Conservation (phyloP, 2,113 vertebrate species). For the Engystomops pustulosus region DNA sequence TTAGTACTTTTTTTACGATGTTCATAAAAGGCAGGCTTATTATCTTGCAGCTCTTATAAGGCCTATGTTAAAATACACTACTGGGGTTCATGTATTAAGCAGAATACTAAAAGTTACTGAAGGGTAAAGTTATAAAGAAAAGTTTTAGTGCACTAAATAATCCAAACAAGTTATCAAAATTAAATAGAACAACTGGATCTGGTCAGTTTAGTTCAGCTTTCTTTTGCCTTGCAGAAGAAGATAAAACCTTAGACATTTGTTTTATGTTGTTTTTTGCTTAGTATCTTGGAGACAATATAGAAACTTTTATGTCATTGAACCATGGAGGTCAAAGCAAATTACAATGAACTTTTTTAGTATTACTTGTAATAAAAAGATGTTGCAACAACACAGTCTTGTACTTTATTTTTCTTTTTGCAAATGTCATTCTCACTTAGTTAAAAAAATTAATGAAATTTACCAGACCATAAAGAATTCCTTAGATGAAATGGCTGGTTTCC, state of each 20-base stretch:
- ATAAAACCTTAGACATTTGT: not conserved
- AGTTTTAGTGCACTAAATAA: not conserved
- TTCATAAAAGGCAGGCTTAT: constrained; percentile 41
- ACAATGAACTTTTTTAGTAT: constrained; percentile 38
- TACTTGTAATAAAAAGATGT: constrained; percentile 59
- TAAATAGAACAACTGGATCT: constrained; percentile 12
- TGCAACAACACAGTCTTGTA: constrained; percentile 59
- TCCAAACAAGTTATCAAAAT: constrained; percentile 12
- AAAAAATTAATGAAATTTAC: constrained; percentile 76
- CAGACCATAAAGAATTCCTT: constrained; percentile 73
- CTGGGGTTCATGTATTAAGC: constrained; percentile 33
- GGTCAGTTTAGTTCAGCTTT: not conserved
- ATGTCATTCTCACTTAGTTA: constrained; percentile 73
- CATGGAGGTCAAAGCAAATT: constrained; percentile 45
- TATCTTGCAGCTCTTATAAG: constrained; percentile 26
- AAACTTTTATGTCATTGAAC: constrained; percentile 54
- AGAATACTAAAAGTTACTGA: constrained; percentile 34
- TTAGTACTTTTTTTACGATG: constrained; percentile 71
- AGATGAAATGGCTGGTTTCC: constrained; percentile 76
- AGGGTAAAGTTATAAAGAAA: constrained; percentile 57
- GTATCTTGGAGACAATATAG: not conserved
- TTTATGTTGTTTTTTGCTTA: constrained; percentile 46
- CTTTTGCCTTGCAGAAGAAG: not conserved
- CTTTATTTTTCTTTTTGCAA: constrained; percentile 61
- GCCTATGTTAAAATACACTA: constrained; percentile 33